A percentile compares a stretch with the other conserved stretches of the same genome.
Conservation (phyloP, 2,797 vertebrate species). For the Fistularia commersonii region DNA sequence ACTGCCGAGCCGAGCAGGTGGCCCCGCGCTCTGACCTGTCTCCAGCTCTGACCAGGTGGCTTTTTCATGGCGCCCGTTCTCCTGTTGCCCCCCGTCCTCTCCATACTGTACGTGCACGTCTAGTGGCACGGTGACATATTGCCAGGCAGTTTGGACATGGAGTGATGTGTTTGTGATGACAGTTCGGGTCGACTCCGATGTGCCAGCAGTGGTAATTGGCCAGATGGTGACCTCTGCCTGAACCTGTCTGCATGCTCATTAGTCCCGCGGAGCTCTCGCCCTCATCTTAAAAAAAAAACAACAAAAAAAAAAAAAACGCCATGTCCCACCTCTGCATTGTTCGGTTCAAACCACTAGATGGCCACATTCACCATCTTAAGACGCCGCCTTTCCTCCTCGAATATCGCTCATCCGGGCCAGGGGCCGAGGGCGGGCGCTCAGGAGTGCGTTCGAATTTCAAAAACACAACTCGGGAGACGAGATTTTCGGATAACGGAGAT, state of each 20-base stretch:
- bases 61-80: conserved; percentile 67
- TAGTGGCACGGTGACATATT: conserved; percentile 77
- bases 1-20: conserved; percentile 65
- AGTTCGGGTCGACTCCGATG: conserved; percentile 82
- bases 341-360: conserved; percentile 70
- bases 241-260: conserved; percentile 89
- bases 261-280: conserved; percentile 69
- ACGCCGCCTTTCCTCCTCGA: neutral
- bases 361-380: conserved; percentile 69
- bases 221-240: conserved; percentile 92
- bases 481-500: conserved; percentile 17
- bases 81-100: conserved; percentile 59
- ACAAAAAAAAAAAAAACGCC: too few species aligned
- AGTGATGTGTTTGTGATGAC: conserved; percentile 85
- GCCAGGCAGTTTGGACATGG: conserved; percentile 76
- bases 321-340: conserved; percentile 7
- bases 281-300: conserved; percentile 32
- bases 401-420: too few species aligned
- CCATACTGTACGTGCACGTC: conserved; percentile 63
- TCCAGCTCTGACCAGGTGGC: conserved; percentile 70
- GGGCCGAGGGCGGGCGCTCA: conserved; percentile 6
- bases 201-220: conserved; percentile 88
- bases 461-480: conserved; percentile 17
- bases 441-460: conserved; percentile 26
- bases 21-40: conserved; percentile 62